phyloP scores from a whole-genome alignment of 2,113 vertebrate species.

The Chlorodrepanis virens region DNA sequence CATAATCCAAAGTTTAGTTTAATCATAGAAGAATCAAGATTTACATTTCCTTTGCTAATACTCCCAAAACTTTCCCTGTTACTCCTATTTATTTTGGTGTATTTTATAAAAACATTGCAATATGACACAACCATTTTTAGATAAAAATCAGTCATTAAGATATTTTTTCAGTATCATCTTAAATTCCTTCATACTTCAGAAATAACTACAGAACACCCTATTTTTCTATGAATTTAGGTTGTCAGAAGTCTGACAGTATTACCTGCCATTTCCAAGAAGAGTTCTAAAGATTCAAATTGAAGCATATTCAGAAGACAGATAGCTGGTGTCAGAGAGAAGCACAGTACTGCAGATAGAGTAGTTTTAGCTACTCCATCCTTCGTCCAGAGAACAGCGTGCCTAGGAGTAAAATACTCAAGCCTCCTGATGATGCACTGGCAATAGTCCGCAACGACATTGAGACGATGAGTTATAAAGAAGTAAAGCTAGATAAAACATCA shows the following conservation, averaged over 20 bases:
- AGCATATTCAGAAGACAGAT: background rate
- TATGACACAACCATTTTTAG: background rate
- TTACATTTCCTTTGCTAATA: background rate
- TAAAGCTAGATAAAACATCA: background rate
- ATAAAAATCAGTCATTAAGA: background rate
- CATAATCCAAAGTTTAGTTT: background rate
- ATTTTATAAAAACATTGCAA: background rate
- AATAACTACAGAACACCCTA: background rate
- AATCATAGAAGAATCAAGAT: background rate
- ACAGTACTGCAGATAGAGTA: background rate
- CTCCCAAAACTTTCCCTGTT: background rate
- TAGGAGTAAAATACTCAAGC: background rate
- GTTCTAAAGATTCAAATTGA: background rate
- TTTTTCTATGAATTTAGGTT: background rate
- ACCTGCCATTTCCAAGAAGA: background rate
- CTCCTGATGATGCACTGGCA: background rate
- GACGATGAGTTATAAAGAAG: background rate
- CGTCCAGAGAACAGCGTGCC: background rate
- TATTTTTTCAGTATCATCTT: background rate
- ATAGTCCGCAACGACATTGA: background rate
- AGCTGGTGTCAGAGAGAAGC: background rate
- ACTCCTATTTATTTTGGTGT: background rate
- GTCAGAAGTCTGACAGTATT: background rate
- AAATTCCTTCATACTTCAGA: background rate
- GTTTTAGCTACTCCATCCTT: background rate